These are phyloP conservation scores for Rhizomys pruinosus DNA, from an alignment of 2,113 vertebrate species.

Conservation along the genomic window DNA sequence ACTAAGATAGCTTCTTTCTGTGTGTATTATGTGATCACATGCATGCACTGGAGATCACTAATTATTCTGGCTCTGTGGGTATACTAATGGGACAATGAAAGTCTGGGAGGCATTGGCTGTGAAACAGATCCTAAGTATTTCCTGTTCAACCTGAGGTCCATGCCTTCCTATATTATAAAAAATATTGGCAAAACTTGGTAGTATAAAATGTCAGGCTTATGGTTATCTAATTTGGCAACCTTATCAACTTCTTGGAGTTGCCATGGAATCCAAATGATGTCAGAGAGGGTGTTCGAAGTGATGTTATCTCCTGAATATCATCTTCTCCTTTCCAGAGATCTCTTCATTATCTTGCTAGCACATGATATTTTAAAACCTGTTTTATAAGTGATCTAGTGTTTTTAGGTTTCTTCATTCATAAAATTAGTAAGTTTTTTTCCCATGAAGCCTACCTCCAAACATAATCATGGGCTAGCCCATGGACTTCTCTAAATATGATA, in stretches of 20 bases:
- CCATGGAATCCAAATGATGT: neutral
- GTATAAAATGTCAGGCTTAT: neutral
- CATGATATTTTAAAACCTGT: neutral
- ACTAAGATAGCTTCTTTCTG: neutral
- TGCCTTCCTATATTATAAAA: neutral
- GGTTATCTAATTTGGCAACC: neutral
- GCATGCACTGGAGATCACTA: neutral
- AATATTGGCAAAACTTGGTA: neutral
- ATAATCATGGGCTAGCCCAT: neutral
- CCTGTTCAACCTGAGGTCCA: neutral
- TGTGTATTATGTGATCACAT: neutral
- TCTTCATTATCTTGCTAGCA: neutral
- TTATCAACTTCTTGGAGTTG: neutral
- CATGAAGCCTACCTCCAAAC: neutral
- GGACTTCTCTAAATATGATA: neutral
- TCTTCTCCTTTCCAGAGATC: neutral
- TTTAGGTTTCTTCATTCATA: neutral
- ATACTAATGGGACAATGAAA: neutral
- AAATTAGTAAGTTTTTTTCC: neutral
- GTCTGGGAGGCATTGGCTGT: fast-evolving
- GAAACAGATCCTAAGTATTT: neutral
- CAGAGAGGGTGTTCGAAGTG: neutral
- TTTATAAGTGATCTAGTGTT: neutral
- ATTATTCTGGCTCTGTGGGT: neutral
- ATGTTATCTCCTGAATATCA: neutral